Conservation (phyloP, 2,797 vertebrate species). For the Enteromius radiatus region DNA sequence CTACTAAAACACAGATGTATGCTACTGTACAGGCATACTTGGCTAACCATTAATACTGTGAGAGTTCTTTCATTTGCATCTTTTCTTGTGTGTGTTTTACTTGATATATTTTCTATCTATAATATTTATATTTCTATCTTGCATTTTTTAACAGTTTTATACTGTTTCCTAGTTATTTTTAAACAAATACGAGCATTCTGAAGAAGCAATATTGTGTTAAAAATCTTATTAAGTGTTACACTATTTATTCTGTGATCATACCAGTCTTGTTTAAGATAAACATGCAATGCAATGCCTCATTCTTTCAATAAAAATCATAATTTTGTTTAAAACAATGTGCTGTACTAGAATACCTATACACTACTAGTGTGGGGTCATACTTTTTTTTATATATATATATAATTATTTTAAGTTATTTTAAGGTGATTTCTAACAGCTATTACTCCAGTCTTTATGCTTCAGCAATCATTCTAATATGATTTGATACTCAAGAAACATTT, state of each 20-base stretch:
- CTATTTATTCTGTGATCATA: conserved; percentile 29
- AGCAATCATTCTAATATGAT: neutral
- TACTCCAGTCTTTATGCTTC: neutral
- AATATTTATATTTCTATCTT: conserved; percentile 2
- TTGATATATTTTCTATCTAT: neutral
- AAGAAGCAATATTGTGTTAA: neutral
- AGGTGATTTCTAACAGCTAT: neutral
- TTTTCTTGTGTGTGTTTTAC: conserved; percentile 2
- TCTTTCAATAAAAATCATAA: neutral
- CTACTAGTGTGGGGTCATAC: neutral
- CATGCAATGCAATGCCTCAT: neutral
- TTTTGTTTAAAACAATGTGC: neutral
- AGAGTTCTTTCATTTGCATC: neutral
- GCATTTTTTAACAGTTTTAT: neutral
- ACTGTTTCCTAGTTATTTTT: neutral
- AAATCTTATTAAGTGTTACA: neutral
- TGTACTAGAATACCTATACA: neutral
- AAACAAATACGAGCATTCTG: neutral
- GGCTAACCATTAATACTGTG: neutral
- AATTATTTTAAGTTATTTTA: neutral
- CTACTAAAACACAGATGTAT: neutral
- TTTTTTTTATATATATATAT: neutral
- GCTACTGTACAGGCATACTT: neutral
- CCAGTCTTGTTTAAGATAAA: neutral
- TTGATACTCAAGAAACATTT: neutral